These are phyloP conservation scores for Fopius arisanus DNA, from an alignment of 1,140 invertebrate genomes.

Conservation along the genomic window DNA sequence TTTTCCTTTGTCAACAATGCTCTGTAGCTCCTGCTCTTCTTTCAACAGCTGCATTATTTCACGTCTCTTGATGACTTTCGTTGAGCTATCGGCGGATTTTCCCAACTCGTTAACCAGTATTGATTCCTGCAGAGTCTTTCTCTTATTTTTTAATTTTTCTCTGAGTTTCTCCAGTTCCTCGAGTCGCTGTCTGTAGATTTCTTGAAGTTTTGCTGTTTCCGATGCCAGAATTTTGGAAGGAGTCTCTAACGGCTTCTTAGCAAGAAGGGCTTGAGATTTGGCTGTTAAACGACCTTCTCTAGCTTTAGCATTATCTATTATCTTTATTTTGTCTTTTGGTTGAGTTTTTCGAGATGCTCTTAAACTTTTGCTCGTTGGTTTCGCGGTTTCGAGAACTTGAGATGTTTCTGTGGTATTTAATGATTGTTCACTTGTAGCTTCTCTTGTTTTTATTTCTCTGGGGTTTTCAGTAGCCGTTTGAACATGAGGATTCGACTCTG, in stretches of 20 bases:
- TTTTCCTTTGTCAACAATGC: slow-evolving; percentile 28
- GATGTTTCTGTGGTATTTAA: background rate
- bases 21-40: slow-evolving; percentile 26
- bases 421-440: background rate
- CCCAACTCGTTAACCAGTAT: slow-evolving; percentile 26
- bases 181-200: slow-evolving; percentile 24
- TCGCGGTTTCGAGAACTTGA: background rate
- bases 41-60: slow-evolving; percentile 35
- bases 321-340: slow-evolving; percentile 6
- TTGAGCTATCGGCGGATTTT: slow-evolving; percentile 8
- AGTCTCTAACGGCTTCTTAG: slow-evolving; percentile 19
- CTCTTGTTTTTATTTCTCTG: background rate
- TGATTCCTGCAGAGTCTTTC: slow-evolving; percentile 34
- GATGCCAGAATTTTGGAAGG: background rate
- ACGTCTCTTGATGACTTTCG: slow-evolving; percentile 34
- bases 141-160: slow-evolving; percentile 37
- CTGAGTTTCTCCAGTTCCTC: slow-evolving; percentile 36
- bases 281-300: slow-evolving; percentile 27
- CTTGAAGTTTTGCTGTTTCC: slow-evolving; percentile 24
- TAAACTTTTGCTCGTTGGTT: background rate
- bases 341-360: background rate
- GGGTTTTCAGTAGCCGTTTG: background rate
- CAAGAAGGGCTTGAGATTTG: slow-evolving; percentile 29
- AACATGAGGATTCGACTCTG: too few species aligned
- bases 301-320: background rate